A percentile compares a stretch with the other conserved stretches of the same genome.
These are phyloP conservation scores for Scomber japonicus DNA, from an alignment of 2,113 vertebrate species.

Conservation along the genomic window DNA sequence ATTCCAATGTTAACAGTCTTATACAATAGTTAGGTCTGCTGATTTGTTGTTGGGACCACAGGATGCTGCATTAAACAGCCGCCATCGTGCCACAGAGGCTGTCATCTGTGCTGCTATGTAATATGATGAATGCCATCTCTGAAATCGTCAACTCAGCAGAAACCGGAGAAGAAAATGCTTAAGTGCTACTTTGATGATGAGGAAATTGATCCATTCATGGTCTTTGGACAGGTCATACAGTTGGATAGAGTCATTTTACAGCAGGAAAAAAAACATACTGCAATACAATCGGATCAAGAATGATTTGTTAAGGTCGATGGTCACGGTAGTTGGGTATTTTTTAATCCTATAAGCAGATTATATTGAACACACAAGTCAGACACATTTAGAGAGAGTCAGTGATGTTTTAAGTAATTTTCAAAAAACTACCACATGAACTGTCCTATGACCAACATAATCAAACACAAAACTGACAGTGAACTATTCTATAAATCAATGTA, in stretches of 20 bases:
- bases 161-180: slow-evolving; percentile 32
- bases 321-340: not conserved
- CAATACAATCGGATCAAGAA: not conserved
- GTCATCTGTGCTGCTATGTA: slow-evolving; percentile 25
- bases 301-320: not conserved
- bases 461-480: too few species aligned
- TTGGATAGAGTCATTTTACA: not conserved
- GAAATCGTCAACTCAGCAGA: slow-evolving; percentile 46
- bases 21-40: not conserved
- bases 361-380: not conserved
- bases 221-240: not conserved
- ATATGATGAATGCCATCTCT: slow-evolving; percentile 24
- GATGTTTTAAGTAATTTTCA: too few species aligned
- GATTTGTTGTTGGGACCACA: not conserved
- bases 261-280: not conserved
- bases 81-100: slow-evolving; percentile 1
- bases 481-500: too few species aligned
- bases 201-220: slow-evolving; percentile 30
- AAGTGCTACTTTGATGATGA: slow-evolving; percentile 26
- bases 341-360: not conserved
- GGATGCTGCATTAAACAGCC: slow-evolving; percentile 11
- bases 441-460: too few species aligned
- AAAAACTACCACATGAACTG: not conserved
- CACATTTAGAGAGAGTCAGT: not conserved
- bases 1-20: not conserved